phyloP scores from a whole-genome alignment of 2,113 vertebrate species.

The Nycticebus coucang region DNA sequence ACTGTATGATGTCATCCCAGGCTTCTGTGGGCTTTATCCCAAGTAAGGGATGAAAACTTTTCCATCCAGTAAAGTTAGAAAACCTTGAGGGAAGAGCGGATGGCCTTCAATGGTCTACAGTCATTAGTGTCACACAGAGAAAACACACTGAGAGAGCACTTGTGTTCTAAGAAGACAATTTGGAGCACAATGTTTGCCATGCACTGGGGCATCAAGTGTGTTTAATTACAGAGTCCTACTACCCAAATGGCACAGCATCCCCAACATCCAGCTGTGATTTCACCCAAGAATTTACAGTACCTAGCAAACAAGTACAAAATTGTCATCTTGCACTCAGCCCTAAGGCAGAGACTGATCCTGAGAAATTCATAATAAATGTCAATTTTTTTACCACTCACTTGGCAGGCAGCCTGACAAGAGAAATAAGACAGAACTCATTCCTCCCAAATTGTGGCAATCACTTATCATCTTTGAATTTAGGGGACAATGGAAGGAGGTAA shows the following conservation, averaged over 20 bases:
- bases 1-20: neutral
- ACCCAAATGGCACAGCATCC: neutral
- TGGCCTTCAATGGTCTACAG: neutral
- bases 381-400: neutral
- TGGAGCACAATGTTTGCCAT: neutral
- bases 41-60: neutral
- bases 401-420: neutral
- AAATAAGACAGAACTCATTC: neutral
- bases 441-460: neutral
- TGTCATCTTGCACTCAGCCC: neutral
- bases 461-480: neutral
- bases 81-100: neutral
- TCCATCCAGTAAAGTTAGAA: neutral
- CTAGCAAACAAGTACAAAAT: neutral
- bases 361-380: neutral
- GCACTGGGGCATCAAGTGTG: neutral
- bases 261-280: neutral
- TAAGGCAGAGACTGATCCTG: neutral
- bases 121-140: neutral
- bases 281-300: neutral
- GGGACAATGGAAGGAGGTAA: neutral
- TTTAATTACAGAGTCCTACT: neutral
- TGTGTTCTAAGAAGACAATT: neutral
- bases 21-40: neutral
- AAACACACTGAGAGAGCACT: neutral